Conservation (phyloP, 92 coral and sea anemone species). For the Montipora capitata region DNA sequence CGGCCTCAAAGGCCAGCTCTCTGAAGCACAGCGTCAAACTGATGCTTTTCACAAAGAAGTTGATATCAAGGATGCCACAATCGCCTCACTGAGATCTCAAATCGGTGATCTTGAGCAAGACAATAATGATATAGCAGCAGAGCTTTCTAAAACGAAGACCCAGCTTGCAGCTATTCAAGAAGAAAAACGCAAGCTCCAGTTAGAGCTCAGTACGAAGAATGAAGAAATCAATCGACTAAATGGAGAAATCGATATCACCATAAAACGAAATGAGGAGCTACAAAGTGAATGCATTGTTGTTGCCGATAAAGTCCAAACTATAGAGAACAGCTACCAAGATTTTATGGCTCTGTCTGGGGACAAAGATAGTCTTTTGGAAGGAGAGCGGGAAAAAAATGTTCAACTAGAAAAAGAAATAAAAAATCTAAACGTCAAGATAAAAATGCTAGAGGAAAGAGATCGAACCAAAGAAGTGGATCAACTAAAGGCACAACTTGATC, state of each 20-base stretch:
- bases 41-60: constrained; percentile 84
- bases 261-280: constrained; percentile 82
- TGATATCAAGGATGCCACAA: constrained; percentile 87
- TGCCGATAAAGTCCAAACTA: constrained; percentile 76
- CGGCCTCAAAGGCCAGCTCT: constrained; percentile 85
- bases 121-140: constrained; percentile 89
- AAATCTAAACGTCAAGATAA: constrained; percentile 69
- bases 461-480: constrained; percentile 92
- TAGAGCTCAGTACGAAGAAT: constrained; percentile 83
- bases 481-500: constrained; percentile 92
- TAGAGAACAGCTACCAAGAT: constrained; percentile 85
- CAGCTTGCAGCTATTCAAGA: constrained; percentile 90
- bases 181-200: constrained; percentile 80
- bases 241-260: constrained; percentile 80
- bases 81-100: constrained; percentile 86
- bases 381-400: constrained; percentile 84
- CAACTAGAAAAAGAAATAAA: constrained; percentile 86
- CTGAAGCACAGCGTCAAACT: constrained; percentile 86
- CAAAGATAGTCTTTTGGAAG: constrained; percentile 73
- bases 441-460: constrained; percentile 80
- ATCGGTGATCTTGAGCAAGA: constrained; percentile 86
- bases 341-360: constrained; percentile 76
- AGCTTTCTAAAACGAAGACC: constrained; percentile 86
- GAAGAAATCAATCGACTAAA: constrained; percentile 90
- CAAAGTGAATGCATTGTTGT: constrained; percentile 88